These are phyloP conservation scores for Lophius americanus DNA, from an alignment of 2,797 vertebrate genomes.

Conservation along the genomic window DNA sequence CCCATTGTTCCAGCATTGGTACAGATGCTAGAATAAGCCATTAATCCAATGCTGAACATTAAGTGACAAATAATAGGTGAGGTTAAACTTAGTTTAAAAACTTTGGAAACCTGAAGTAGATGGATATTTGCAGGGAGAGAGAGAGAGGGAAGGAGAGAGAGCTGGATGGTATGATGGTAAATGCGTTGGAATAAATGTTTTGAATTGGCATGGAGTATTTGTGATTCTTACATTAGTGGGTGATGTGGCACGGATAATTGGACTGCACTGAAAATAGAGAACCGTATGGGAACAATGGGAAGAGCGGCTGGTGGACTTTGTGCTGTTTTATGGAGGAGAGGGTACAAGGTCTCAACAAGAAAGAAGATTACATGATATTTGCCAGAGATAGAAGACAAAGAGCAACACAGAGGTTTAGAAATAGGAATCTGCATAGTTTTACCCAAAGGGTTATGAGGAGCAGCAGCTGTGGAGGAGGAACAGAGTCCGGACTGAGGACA, in stretches of 20 bases:
- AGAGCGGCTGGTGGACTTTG: not conserved
- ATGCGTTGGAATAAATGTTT: too few relatives aligned
- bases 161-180: not conserved
- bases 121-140: too few relatives aligned
- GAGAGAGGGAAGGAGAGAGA: too few relatives aligned
- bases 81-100: too few relatives aligned
- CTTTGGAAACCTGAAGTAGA: too few relatives aligned
- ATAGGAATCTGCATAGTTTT: conserved; percentile 42
- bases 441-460: conserved; percentile 32
- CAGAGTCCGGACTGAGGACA: conserved; percentile 30
- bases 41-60: too few relatives aligned
- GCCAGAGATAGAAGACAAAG: not conserved
- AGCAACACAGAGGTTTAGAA: not conserved
- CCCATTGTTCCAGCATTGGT: too few relatives aligned
- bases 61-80: too few relatives aligned
- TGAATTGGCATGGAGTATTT: too few relatives aligned
- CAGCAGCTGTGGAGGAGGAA: conserved; percentile 24
- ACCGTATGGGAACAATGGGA: conserved; percentile 17
- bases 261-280: conserved; percentile 27
- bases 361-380: conserved; percentile 6
- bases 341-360: not conserved
- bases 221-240: not conserved
- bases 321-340: conserved; percentile 12
- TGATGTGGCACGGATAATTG: conserved; percentile 20
- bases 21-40: too few relatives aligned